These are phyloP conservation scores for Metopia argyrocephala DNA, from an alignment of 2,888 invertebrate species.

Conservation along the genomic window DNA sequence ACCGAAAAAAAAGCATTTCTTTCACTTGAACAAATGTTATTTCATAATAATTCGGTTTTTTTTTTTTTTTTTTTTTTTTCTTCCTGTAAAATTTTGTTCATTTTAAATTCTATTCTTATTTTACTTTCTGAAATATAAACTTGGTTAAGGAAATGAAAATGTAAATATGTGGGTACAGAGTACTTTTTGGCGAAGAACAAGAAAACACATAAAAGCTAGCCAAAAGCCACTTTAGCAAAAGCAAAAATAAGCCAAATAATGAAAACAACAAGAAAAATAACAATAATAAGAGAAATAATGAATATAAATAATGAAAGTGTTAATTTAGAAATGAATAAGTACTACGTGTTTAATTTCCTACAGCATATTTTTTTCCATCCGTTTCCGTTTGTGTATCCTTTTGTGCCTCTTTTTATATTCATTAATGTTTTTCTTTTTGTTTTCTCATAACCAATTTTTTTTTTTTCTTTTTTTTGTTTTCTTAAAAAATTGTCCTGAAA, in stretches of 20 bases:
- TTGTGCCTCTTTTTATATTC: constrained; percentile 4
- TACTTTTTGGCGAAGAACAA: constrained; percentile 9
- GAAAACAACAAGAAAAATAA: constrained; percentile 8
- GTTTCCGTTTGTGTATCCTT: constrained; percentile 39
- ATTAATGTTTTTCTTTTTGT: constrained; percentile 8
- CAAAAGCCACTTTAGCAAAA: neutral
- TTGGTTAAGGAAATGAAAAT: constrained; percentile 35
- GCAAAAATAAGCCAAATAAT: neutral
- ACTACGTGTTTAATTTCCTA: constrained; percentile 57
- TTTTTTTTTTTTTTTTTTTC: neutral
- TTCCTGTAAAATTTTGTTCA: constrained; percentile 16
- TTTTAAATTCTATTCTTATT: neutral
- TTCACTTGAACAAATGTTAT: constrained; percentile 15
- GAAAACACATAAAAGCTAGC: neutral
- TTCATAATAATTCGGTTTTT: neutral
- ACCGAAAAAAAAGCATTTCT: neutral
- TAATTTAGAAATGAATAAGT: constrained; percentile 60
- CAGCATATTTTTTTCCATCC: constrained; percentile 20
- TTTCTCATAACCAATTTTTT: constrained; percentile 41
- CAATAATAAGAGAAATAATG: constrained; percentile 31
- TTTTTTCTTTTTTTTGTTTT: constrained; percentile 2
- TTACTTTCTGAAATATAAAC: neutral
- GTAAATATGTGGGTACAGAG: neutral
- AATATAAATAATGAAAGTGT: constrained; percentile 65
- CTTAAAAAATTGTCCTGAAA: neutral